These are phyloP conservation scores for Pocillopora grandis DNA, from an alignment of 92 coral and sea anemone genomes.

Conservation along the genomic window DNA sequence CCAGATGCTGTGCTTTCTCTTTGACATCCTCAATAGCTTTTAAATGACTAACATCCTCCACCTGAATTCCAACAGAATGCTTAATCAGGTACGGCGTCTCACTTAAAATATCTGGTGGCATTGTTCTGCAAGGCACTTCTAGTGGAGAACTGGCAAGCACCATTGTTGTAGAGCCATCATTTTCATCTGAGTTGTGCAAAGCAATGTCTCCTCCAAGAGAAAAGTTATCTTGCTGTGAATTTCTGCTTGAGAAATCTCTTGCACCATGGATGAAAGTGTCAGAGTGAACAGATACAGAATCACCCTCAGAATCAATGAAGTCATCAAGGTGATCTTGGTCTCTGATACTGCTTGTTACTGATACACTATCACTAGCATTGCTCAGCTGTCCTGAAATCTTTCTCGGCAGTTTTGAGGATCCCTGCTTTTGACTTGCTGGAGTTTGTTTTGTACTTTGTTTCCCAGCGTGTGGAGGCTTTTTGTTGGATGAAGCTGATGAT, in stretches of 20 bases:
- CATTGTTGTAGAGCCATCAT: conserved; percentile 17
- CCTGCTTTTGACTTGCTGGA: conserved; percentile 18
- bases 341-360: conserved; percentile 40
- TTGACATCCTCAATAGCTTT: conserved; percentile 56
- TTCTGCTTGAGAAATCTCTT: conserved; percentile 29
- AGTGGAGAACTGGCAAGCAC: conserved; percentile 12
- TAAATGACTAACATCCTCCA: conserved; percentile 59
- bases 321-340: conserved; percentile 46
- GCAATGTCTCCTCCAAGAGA: conserved; percentile 45
- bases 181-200: conserved; percentile 35
- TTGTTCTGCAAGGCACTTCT: conserved; percentile 21
- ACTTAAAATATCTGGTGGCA: conserved; percentile 86
- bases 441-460: conserved; percentile 28
- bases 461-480: conserved; percentile 17
- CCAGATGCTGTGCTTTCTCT: conserved; percentile 59
- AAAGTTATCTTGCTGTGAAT: conserved; percentile 25
- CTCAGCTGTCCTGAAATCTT: conserved; percentile 35
- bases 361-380: conserved; percentile 43
- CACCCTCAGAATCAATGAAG: conserved; percentile 52
- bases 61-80: conserved; percentile 88
- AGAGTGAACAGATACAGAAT: conserved; percentile 50
- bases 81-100: conserved; percentile 71
- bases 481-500: conserved; percentile 3
- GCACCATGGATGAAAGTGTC: conserved; percentile 58
- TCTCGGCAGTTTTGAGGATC: conserved; percentile 45